Percentiles rank a stretch among this genome's conserved stretches.
These are phyloP conservation scores for Camptogramma bilineatum DNA, from an alignment of 2,888 invertebrate genomes.

Conservation along the genomic window DNA sequence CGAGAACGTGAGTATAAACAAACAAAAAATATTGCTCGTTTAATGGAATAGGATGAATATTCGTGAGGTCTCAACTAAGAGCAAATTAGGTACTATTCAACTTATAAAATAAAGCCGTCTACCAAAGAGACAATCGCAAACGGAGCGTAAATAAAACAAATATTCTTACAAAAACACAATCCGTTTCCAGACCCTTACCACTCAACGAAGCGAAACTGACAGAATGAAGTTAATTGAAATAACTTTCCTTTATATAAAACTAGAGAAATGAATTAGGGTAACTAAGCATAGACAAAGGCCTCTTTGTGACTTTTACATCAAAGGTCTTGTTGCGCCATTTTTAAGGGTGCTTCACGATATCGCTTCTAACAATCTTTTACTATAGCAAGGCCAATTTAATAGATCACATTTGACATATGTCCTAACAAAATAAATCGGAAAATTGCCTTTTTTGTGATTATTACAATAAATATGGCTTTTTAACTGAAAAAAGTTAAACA, in stretches of 20 bases:
- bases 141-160: background rate
- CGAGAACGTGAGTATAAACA: too few relatives aligned
- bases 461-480: too few relatives aligned
- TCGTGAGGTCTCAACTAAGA: background rate
- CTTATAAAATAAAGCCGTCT: background rate
- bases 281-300: constrained; percentile 12
- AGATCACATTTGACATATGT: too few relatives aligned
- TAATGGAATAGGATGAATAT: too few relatives aligned
- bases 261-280: constrained; percentile 20
- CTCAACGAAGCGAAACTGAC: constrained; percentile 1
- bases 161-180: constrained; percentile 2
- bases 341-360: too few relatives aligned
- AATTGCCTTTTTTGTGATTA: too few relatives aligned
- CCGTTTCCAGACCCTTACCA: constrained; percentile 3
- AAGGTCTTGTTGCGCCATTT: background rate
- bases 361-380: too few relatives aligned
- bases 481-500: too few relatives aligned
- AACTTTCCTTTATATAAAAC: constrained; percentile 19
- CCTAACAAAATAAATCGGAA: too few relatives aligned
- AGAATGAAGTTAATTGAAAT: constrained; percentile 14
- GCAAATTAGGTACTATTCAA: background rate
- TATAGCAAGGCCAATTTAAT: too few relatives aligned
- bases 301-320: background rate
- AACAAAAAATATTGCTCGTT: too few relatives aligned
- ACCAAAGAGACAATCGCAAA: background rate